A percentile compares a stretch with the other conserved stretches of the same genome.
Evolutionary conservation across 2,113 vertebrate genomes (phyloP).

Genomic region (Chloebia gouldiae): DNA sequence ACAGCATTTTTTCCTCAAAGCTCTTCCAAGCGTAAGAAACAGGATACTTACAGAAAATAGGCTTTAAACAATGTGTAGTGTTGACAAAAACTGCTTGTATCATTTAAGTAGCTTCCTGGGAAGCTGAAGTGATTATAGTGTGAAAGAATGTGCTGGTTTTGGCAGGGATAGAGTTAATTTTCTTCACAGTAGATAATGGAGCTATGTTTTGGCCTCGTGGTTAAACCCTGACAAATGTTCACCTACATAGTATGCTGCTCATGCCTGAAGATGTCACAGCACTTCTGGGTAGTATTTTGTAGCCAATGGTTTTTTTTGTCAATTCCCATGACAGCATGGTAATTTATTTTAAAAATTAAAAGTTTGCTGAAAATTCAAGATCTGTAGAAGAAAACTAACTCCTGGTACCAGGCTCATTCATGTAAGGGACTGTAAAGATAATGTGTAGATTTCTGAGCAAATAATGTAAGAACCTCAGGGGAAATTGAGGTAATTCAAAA

Average conservation of each 20-base stretch:
- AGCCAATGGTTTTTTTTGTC: neutral
- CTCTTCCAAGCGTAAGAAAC: neutral
- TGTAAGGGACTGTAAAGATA: neutral
- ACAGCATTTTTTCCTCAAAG: conserved; percentile 15
- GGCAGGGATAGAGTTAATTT: neutral
- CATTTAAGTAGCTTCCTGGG: neutral
- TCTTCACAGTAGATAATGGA: neutral
- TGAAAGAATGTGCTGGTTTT: neutral
- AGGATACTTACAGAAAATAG: neutral
- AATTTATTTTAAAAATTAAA: neutral
- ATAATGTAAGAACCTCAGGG: neutral
- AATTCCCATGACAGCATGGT: neutral
- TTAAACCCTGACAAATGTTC: neutral
- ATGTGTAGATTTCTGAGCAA: neutral
- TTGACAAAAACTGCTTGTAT: neutral
- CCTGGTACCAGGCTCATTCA: neutral
- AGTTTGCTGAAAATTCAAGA: neutral
- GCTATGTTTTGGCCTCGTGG: neutral
- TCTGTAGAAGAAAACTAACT: neutral
- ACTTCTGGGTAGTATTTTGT: neutral
- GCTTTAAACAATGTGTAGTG: neutral
- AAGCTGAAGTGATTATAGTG: neutral
- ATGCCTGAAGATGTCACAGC: neutral
- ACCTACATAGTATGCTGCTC: neutral
- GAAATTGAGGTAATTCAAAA: conserved; percentile 8